These are phyloP conservation scores for Mimas tiliae DNA, from an alignment of 2,888 invertebrate genomes.

Conservation along the genomic window DNA sequence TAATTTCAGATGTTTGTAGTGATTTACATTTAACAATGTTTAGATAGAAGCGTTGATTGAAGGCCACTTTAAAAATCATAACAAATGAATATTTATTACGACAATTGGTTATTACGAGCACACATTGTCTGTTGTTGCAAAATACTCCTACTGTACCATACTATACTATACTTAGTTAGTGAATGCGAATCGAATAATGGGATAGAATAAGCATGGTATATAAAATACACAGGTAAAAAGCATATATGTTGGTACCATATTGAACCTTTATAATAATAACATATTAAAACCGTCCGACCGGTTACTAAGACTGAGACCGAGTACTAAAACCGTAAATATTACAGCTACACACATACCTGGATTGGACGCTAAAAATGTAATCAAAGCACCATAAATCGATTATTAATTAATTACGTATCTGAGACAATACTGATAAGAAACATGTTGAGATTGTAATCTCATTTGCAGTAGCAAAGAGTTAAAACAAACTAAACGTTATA, in stretches of 20 bases:
- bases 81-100: neutral
- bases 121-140: neutral
- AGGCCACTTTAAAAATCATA: conserved; percentile 10
- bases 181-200: no score
- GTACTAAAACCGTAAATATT: no score
- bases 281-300: no score
- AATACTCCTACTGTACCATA: neutral
- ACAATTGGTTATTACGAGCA: neutral
- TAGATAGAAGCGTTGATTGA: neutral
- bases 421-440: neutral
- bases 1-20: neutral
- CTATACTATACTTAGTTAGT: no score
- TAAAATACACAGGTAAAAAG: no score
- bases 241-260: no score
- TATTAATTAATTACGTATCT: no score
- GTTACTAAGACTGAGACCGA: no score
- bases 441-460: no score
- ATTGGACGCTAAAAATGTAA: neutral
- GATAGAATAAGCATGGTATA: neutral
- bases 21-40: neutral
- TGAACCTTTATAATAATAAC: no score
- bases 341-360: no score
- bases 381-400: neutral
- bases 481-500: conserved; percentile 26
- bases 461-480: neutral